phyloP scores from a whole-genome alignment of 2,797 vertebrate genomes.

The Xyrichtys novacula region DNA sequence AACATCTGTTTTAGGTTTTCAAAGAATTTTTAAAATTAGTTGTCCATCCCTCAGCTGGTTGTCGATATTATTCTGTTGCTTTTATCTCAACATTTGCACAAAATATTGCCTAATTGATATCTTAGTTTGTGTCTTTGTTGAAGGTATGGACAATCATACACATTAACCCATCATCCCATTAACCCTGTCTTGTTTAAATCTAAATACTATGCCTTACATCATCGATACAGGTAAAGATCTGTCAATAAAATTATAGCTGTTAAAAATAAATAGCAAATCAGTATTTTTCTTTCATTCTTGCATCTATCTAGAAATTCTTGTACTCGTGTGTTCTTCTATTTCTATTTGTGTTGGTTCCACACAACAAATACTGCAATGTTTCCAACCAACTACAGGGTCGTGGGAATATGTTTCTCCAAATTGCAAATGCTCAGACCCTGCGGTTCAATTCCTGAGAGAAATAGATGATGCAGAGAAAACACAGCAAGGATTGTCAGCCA shows the following conservation, averaged over 20 bases:
- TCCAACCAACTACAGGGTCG: conserved; percentile 16
- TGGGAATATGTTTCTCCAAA: conserved; percentile 42
- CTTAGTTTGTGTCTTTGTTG: not conserved
- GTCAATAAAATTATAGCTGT: not conserved
- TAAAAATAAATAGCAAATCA: not conserved
- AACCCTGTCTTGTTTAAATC: not conserved
- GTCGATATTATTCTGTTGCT: no score
- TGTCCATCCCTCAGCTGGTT: no score
- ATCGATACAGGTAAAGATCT: not conserved
- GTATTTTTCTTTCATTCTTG: not conserved
- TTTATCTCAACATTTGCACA: no score
- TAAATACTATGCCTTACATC: not conserved
- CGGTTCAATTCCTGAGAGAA: conserved; percentile 27
- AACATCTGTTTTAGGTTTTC: no score
- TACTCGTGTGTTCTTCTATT: not conserved
- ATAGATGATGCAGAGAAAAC: conserved; percentile 21
- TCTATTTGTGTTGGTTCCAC: conserved; percentile 27
- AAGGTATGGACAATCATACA: not conserved
- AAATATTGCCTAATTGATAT: not conserved
- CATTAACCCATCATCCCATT: not conserved
- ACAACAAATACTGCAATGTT: conserved; percentile 18
- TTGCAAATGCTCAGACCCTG: conserved; percentile 20
- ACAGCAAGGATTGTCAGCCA: conserved; percentile 4
- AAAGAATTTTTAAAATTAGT: no score
- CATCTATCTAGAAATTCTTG: no score